A percentile compares a stretch with the other conserved stretches of the same genome.
Conservation (phyloP, 2,113 vertebrate genomes). For the Chascanopsetta lugubris region DNA sequence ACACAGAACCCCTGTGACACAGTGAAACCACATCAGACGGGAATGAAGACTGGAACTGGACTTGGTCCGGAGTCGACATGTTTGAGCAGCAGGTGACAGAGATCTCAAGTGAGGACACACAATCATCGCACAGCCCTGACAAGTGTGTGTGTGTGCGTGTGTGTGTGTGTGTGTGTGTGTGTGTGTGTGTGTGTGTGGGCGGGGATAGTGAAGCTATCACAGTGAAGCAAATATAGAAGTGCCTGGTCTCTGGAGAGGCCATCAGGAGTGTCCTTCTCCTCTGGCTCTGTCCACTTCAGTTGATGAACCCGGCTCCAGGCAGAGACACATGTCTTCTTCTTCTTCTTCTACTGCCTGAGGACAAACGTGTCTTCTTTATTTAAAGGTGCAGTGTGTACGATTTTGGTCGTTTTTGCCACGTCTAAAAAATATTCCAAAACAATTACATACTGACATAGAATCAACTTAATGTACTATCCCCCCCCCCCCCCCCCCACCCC, state of each 20-base stretch:
- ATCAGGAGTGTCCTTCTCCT: conserved; percentile 52
- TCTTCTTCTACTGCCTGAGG: too few species aligned
- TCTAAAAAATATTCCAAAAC: too few species aligned
- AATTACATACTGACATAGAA: too few species aligned
- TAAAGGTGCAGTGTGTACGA: too few species aligned
- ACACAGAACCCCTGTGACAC: too few species aligned
- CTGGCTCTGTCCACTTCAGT: conserved; percentile 47
- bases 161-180: conserved; percentile 15
- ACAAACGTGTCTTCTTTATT: too few species aligned
- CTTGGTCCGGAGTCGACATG: not conserved
- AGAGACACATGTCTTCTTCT: too few species aligned
- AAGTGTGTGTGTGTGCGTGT: conserved; percentile 9
- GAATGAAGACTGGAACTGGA: too few species aligned
- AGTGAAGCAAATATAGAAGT: conserved; percentile 63
- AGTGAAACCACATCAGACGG: too few species aligned
- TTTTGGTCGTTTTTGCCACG: too few species aligned
- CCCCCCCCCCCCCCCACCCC: too few species aligned
- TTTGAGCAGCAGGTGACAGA: conserved; percentile 7
- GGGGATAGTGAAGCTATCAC: conserved; percentile 15
- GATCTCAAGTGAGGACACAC: conserved; percentile 10
- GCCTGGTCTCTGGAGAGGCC: conserved; percentile 55
- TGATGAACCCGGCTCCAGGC: conserved; percentile 52
- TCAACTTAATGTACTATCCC: too few species aligned
- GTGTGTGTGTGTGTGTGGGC: conserved; percentile 1
- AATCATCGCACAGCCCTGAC: conserved; percentile 18